A percentile compares a stretch with the other conserved stretches of the same genome.
These are phyloP conservation scores for Tricholauxania praeusta DNA, from an alignment of 2,888 invertebrate species.

Conservation along the genomic window DNA sequence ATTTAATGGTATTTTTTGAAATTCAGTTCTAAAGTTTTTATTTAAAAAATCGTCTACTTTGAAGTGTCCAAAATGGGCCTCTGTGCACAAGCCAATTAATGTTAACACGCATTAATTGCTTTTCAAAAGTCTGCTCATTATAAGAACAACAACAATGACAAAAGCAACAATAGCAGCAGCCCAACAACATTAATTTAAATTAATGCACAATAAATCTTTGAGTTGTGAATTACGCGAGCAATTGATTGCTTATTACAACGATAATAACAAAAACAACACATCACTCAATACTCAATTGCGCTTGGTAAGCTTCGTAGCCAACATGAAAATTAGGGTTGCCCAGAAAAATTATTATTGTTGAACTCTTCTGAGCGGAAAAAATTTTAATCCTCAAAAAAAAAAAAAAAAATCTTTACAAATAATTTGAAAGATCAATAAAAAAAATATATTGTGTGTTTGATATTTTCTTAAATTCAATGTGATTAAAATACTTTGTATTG, in stretches of 20 bases:
- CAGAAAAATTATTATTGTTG: too few species aligned
- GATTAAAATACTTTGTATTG: too few species aligned
- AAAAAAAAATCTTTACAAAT: too few species aligned
- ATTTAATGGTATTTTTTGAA: too few species aligned
- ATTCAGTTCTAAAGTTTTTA: too few species aligned
- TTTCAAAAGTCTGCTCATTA: not conserved
- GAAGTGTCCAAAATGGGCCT: not conserved
- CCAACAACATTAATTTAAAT: not conserved
- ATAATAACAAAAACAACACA: constrained; percentile 1
- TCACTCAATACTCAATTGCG: constrained; percentile 12
- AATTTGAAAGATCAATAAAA: too few species aligned
- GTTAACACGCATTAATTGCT: not conserved
- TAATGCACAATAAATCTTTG: not conserved
- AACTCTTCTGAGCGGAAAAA: too few species aligned
- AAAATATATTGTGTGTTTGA: too few species aligned
- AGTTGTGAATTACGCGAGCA: constrained; percentile 14
- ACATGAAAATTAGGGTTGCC: too few species aligned
- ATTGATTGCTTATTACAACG: constrained; percentile 15
- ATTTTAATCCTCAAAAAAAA: too few species aligned
- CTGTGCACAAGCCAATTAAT: not conserved
- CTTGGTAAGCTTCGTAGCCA: not conserved
- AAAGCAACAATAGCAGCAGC: constrained; percentile 4
- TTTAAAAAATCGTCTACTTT: too few species aligned
- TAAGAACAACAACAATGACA: not conserved
- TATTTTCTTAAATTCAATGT: too few species aligned